Percentiles rank a stretch among this genome's conserved stretches.
Conservation (phyloP, 2,888 invertebrate species). For the Drepana falcataria region DNA sequence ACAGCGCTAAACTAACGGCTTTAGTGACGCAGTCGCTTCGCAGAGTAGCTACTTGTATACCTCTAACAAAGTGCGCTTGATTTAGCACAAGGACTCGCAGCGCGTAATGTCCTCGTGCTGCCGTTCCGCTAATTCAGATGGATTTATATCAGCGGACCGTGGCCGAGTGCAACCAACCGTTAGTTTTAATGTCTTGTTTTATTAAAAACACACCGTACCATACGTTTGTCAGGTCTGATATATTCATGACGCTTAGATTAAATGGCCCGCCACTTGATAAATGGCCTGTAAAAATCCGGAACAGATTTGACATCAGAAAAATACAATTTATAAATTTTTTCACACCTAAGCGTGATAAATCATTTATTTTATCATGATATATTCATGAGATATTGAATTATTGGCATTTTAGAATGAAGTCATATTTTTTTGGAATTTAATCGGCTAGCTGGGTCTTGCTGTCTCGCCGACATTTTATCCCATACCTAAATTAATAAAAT, state of each 20-base stretch:
- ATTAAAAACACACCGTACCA: constrained; percentile 40
- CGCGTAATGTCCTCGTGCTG: constrained; percentile 46
- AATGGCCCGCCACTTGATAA: constrained; percentile 59
- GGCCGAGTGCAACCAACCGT: constrained; percentile 36
- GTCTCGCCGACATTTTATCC: too few species aligned
- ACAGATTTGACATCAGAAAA: constrained; percentile 46
- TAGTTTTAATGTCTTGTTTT: constrained; percentile 37
- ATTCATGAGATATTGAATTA: constrained; percentile 15
- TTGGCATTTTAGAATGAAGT: too few species aligned
- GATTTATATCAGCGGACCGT: constrained; percentile 45
- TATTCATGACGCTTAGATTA: constrained; percentile 61
- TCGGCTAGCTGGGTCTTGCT: too few species aligned
- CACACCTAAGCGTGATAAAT: constrained; percentile 1
- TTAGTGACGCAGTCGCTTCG: background rate
- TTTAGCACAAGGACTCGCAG: constrained; percentile 50
- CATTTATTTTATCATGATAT: constrained; percentile 7
- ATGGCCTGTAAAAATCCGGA: constrained; percentile 50
- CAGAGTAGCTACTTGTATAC: constrained; percentile 17
- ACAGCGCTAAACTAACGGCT: background rate
- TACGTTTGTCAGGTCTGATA: constrained; percentile 44
- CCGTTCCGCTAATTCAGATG: constrained; percentile 53
- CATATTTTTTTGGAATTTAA: too few species aligned
- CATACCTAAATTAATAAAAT: too few species aligned
- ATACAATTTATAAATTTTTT: constrained; percentile 28
- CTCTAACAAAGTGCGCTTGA: constrained; percentile 37